Conservation (phyloP, 23 tunicate species). For the Ascidia mentula region DNA sequence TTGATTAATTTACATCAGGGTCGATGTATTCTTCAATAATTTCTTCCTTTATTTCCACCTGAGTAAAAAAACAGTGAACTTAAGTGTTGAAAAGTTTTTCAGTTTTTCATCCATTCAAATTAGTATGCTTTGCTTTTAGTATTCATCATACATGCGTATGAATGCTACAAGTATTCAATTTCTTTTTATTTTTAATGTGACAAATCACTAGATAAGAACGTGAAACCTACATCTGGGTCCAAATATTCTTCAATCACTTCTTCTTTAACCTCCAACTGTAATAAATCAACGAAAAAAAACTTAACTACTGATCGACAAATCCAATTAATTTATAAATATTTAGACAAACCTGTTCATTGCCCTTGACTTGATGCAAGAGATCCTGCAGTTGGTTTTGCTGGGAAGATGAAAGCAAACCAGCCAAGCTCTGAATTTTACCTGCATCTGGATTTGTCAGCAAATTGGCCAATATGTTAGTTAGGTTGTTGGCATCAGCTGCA, state of each 20-base stretch:
- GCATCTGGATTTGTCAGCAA: slow-evolving; percentile 82
- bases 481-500: slow-evolving; percentile 36
- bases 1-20: neutral
- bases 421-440: slow-evolving; percentile 61
- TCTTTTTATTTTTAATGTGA: too few species aligned
- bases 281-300: neutral
- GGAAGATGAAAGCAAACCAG: slow-evolving; percentile 66
- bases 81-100: too few species aligned
- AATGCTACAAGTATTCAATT: too few species aligned
- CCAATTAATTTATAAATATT: neutral
- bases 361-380: slow-evolving; percentile 70
- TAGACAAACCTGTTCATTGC: slow-evolving; percentile 35
- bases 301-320: neutral
- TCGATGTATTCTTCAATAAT: neutral
- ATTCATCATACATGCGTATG: too few species aligned
- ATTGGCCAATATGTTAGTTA: slow-evolving; percentile 68
- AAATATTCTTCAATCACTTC: neutral
- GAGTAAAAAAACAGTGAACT: neutral
- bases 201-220: too few species aligned
- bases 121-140: too few species aligned
- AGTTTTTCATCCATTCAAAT: too few species aligned
- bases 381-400: slow-evolving; percentile 77
- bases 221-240: too few species aligned
- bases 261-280: neutral
- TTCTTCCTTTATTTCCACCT: slow-evolving; percentile 3